phyloP scores from a whole-genome alignment of 2,113 vertebrate genomes.

The Urocynchramus pylzowi region DNA sequence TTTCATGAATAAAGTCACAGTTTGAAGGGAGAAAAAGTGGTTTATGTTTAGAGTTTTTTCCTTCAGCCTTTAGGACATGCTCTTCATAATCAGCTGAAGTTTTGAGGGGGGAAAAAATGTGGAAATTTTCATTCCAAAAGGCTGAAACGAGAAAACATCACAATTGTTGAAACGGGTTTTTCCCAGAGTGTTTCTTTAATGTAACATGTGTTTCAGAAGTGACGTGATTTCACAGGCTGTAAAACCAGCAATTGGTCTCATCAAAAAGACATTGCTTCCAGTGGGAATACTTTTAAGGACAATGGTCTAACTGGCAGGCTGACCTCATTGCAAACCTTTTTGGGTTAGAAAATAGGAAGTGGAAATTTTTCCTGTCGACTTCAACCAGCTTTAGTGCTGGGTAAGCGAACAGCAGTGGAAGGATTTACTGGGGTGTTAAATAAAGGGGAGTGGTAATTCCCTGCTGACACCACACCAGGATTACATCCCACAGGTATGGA shows the following conservation, averaged over 20 bases:
- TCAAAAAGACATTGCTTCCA: constrained; percentile 27
- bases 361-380: background rate
- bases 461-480: background rate
- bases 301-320: background rate
- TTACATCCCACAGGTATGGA: background rate
- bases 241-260: constrained; percentile 30
- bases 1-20: background rate
- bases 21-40: background rate
- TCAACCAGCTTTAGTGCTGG: background rate
- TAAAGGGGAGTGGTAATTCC: background rate
- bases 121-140: background rate
- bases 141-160: background rate
- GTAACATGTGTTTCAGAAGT: constrained; percentile 27
- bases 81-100: constrained; percentile 28
- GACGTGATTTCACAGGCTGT: constrained; percentile 37
- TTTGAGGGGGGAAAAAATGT: background rate
- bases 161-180: background rate
- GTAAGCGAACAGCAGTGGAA: background rate
- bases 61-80: background rate
- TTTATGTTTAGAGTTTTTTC: background rate
- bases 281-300: constrained; percentile 19
- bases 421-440: background rate
- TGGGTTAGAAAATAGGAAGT: background rate
- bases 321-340: constrained; percentile 2
- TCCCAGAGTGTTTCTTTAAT: constrained; percentile 12